phyloP scores from a whole-genome alignment of 2,888 invertebrate genomes.

The Antitype chi region DNA sequence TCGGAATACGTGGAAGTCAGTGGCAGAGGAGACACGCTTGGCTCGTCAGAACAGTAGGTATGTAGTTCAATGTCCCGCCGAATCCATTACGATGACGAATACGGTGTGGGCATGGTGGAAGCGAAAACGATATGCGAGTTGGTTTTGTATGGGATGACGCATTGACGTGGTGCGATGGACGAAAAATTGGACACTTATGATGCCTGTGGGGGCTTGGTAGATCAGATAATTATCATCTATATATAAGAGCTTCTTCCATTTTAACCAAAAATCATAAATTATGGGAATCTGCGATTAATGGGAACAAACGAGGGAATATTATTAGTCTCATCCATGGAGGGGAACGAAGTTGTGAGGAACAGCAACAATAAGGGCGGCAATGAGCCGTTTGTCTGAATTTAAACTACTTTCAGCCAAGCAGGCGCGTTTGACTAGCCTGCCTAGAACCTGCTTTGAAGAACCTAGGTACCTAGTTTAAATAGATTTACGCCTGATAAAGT shows the following conservation, averaged over 20 bases:
- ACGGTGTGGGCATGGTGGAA: background rate
- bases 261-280: too few species aligned
- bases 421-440: too few species aligned
- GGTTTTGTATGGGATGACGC: background rate
- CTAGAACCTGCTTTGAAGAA: too few species aligned
- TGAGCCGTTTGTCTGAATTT: background rate
- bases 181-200: background rate
- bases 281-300: too few species aligned
- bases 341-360: background rate
- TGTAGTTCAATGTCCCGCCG: slow-evolving; percentile 76
- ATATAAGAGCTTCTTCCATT: too few species aligned
- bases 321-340: background rate
- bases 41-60: slow-evolving; percentile 42
- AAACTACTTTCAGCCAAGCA: background rate
- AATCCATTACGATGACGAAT: slow-evolving; percentile 33
- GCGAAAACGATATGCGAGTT: slow-evolving; percentile 1
- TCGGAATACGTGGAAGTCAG: slow-evolving; percentile 60
- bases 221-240: background rate
- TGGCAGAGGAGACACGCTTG: slow-evolving; percentile 79
- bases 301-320: background rate
- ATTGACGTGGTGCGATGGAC: background rate
- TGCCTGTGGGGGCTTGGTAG: background rate
- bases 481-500: too few species aligned
- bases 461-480: too few species aligned
- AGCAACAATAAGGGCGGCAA: background rate